phyloP scores from a whole-genome alignment of 1,140 invertebrate genomes.

The Drosophila pandora region DNA sequence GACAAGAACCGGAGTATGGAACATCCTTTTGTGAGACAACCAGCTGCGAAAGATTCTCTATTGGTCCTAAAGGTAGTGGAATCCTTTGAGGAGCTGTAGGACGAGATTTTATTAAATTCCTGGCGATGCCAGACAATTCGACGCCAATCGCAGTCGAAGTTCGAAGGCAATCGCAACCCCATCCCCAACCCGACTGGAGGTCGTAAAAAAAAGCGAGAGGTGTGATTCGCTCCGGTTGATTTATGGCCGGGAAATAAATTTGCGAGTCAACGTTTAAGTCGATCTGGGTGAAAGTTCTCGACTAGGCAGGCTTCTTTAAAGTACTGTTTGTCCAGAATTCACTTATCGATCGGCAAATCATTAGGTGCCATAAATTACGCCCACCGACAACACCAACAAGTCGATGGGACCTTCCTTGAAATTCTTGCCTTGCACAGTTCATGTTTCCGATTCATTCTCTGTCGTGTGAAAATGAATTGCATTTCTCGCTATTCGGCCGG shows the following conservation, averaged over 20 bases:
- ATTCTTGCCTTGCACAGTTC: conserved; percentile 47
- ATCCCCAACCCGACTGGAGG: conserved; percentile 1
- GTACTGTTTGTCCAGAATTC: conserved; percentile 23
- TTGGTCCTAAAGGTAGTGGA: conserved; percentile 23
- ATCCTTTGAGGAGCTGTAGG: conserved; percentile 20
- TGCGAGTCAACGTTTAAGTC: conserved; percentile 24
- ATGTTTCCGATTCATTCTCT: conserved; percentile 21
- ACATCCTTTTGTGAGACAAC: conserved; percentile 54
- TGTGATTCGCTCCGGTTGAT: conserved; percentile 24
- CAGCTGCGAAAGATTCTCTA: conserved; percentile 34
- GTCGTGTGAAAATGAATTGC: conserved; percentile 74
- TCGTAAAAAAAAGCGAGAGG: conserved; percentile 37
- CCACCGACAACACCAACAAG: conserved; percentile 45
- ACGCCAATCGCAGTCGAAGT: conserved; percentile 50
- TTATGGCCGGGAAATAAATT: conserved; percentile 52
- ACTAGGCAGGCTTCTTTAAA: conserved; percentile 4
- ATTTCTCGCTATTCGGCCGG: conserved; percentile 34
- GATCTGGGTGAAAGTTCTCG: conserved; percentile 37
- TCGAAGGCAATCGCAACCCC: conserved; percentile 37
- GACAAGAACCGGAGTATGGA: conserved; percentile 7
- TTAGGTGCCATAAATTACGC: conserved; percentile 69
- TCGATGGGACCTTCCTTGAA: conserved; percentile 26
- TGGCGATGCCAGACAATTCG: conserved; percentile 52
- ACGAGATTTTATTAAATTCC: conserved; percentile 50
- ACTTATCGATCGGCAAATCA: conserved; percentile 63